A percentile compares a stretch with the other conserved stretches of the same genome.
Evolutionary conservation across 2,113 vertebrate genomes (phyloP).

Genomic region (Parus major): DNA sequence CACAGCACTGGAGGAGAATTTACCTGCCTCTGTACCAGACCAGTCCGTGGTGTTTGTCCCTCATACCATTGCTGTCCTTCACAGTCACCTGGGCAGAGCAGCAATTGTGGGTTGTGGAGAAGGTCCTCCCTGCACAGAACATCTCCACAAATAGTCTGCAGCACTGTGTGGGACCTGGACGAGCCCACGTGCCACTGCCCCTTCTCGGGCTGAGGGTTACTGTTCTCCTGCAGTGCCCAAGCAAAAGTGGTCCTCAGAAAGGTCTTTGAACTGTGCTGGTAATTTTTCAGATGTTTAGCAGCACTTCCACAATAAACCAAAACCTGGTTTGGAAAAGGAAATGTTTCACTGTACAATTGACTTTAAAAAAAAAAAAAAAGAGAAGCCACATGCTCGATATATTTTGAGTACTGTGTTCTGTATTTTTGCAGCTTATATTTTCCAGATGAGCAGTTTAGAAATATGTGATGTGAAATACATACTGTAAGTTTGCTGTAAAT

Average conservation of each 20-base stretch:
- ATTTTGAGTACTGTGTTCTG: conserved; percentile 74
- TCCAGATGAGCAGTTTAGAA: conserved; percentile 80
- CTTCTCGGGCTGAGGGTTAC: neutral
- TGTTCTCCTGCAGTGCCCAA: neutral
- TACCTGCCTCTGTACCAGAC: neutral
- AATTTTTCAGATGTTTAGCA: neutral
- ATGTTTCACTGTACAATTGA: conserved; percentile 18
- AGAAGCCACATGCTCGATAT: conserved; percentile 69
- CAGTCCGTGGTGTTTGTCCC: neutral
- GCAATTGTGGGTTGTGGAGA: neutral
- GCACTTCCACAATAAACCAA: conserved; percentile 45
- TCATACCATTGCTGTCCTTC: neutral
- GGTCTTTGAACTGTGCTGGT: conserved; percentile 35
- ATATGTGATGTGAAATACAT: conserved; percentile 73
- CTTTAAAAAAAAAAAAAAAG: neutral
- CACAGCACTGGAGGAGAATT: neutral
- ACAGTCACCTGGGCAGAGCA: neutral
- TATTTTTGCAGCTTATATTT: conserved; percentile 83
- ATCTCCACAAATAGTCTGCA: neutral
- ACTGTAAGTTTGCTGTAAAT: conserved; percentile 79
- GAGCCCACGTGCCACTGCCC: neutral
- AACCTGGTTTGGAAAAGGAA: conserved; percentile 34
- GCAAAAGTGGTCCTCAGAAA: neutral
- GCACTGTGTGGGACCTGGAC: neutral
- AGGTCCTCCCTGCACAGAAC: neutral